Evolutionary conservation across 1,140 invertebrate species (phyloP).

Genomic region (Coptotermes formosanus): DNA sequence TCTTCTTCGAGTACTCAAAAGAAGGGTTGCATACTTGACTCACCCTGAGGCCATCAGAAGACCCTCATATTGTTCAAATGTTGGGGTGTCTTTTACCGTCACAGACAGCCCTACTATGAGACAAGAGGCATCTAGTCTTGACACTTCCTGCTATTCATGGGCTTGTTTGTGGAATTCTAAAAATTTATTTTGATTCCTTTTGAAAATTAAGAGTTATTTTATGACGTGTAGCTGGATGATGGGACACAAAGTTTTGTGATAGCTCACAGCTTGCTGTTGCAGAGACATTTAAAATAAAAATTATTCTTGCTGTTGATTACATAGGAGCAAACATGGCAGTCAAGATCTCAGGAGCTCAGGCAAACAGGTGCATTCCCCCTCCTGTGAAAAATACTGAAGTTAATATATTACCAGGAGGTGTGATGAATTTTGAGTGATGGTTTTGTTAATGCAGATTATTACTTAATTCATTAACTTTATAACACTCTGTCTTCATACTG

Average conservation of each 20-base stretch:
- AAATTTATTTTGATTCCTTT: background rate
- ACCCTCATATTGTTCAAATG: background rate
- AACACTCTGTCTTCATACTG: no score
- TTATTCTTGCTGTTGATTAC: no score
- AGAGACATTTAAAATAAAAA: no score
- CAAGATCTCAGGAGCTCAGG: no score
- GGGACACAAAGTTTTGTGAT: background rate
- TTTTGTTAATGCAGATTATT: no score
- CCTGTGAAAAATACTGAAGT: no score
- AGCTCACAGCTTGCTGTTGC: background rate
- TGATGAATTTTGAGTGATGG: no score
- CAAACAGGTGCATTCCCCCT: no score
- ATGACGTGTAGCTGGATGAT: background rate
- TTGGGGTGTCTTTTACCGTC: background rate
- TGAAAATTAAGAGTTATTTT: background rate
- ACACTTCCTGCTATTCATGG: background rate
- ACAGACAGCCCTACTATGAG: background rate
- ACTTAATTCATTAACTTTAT: no score
- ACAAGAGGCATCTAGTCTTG: background rate
- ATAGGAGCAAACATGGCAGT: no score
- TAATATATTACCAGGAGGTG: no score
- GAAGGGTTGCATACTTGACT: background rate
- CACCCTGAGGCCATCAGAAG: background rate
- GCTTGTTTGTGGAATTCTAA: background rate
- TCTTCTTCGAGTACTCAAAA: no score